Evolutionary conservation across 2,797 vertebrate species (phyloP).

Genomic region (Anomalospiza imberbis): DNA sequence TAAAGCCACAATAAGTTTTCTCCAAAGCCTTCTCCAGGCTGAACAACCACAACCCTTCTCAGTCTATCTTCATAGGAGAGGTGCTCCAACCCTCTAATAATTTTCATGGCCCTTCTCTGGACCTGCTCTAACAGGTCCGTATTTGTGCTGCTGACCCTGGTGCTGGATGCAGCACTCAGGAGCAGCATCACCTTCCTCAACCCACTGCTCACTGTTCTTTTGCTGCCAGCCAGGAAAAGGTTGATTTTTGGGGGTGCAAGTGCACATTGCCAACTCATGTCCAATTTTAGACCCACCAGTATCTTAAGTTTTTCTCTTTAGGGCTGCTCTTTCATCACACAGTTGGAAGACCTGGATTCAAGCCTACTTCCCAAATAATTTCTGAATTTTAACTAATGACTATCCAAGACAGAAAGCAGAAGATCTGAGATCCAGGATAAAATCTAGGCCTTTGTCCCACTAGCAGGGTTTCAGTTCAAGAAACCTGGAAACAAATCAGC

Average conservation of each 20-base stretch:
- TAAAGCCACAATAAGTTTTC: background rate
- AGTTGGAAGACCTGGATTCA: background rate
- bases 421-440: background rate
- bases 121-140: background rate
- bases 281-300: background rate
- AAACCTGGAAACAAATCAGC: background rate
- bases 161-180: background rate
- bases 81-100: background rate
- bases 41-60: background rate
- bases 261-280: fast-evolving
- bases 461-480: background rate
- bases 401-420: background rate
- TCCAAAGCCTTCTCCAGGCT: background rate
- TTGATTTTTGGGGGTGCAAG: background rate
- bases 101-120: fast-evolving
- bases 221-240: background rate
- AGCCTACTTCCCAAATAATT: background rate
- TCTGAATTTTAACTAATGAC: background rate
- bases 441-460: background rate
- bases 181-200: background rate
- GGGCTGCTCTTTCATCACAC: background rate
- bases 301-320: background rate
- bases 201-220: background rate
- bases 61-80: background rate
- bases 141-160: fast-evolving